These are phyloP conservation scores for Pardosa pseudoannulata DNA, from an alignment of 2,888 invertebrate species.

Conservation along the genomic window DNA sequence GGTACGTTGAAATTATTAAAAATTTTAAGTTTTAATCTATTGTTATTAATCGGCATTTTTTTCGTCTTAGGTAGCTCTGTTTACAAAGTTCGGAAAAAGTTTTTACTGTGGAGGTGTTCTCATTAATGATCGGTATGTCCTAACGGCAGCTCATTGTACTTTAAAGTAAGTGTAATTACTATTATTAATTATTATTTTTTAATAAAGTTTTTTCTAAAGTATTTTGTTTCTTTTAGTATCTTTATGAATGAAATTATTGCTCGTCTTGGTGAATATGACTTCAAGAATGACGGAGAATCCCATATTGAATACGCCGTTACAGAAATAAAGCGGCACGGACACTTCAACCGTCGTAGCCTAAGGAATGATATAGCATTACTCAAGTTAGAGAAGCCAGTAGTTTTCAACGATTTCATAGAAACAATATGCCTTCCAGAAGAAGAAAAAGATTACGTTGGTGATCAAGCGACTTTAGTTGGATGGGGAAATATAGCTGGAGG, in stretches of 20 bases:
- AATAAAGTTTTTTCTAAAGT: not conserved
- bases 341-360: constrained; percentile 35
- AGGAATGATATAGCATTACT: constrained; percentile 83
- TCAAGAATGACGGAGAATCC: constrained; percentile 23
- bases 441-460: constrained; percentile 74
- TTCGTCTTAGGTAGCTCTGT: constrained; percentile 51
- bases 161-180: constrained; percentile 86
- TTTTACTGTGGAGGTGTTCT: constrained; percentile 93
- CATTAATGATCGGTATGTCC: constrained; percentile 78
- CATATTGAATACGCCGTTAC: constrained; percentile 40
- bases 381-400: constrained; percentile 88
- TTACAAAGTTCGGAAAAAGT: constrained; percentile 79
- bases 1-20: constrained; percentile 52
- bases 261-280: constrained; percentile 55
- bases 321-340: constrained; percentile 60
- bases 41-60: not conserved
- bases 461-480: constrained; percentile 82
- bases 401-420: constrained; percentile 80
- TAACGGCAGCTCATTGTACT: constrained; percentile 92
- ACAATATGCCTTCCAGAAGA: constrained; percentile 77
- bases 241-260: constrained; percentile 29
- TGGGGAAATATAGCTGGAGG: constrained; percentile 83
- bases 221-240: constrained; percentile 7
- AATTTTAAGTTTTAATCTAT: no score
- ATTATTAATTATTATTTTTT: not conserved